A percentile compares a stretch with the other conserved stretches of the same genome.
These are phyloP conservation scores for Tretioscincus oriximinensis DNA, from an alignment of 2,113 vertebrate genomes.

Conservation along the genomic window DNA sequence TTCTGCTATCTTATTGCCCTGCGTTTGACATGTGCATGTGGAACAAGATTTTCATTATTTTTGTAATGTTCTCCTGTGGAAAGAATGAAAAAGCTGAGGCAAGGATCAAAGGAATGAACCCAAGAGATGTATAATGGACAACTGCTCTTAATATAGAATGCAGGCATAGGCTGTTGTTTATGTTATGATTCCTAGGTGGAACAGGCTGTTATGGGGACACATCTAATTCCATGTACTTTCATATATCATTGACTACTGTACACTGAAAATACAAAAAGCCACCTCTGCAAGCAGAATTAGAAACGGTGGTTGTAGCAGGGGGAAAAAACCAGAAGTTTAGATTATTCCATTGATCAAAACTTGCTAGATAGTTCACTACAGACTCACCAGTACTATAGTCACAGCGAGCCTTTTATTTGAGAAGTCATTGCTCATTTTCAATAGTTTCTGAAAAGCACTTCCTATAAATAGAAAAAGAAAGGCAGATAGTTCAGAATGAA, in stretches of 20 bases:
- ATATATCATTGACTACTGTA: not conserved
- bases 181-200: no score
- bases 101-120: no score
- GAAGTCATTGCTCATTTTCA: conserved; percentile 20
- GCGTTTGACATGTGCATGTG: no score
- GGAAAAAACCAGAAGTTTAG: conserved; percentile 1
- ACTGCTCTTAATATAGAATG: no score
- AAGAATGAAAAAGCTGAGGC: no score
- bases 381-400: conserved; percentile 51
- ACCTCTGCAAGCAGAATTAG: not conserved
- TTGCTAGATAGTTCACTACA: conserved; percentile 30
- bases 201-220: no score
- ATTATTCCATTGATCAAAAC: conserved; percentile 20
- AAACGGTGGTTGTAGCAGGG: not conserved
- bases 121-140: no score
- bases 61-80: no score
- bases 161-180: no score
- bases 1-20: no score
- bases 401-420: conserved; percentile 35
- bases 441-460: conserved; percentile 27
- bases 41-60: no score
- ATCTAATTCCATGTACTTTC: not conserved
- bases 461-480: not conserved
- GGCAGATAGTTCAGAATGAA: conserved; percentile 21
- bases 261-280: not conserved